Conservation (phyloP, 2,113 vertebrate species). For the Puma concolor region DNA sequence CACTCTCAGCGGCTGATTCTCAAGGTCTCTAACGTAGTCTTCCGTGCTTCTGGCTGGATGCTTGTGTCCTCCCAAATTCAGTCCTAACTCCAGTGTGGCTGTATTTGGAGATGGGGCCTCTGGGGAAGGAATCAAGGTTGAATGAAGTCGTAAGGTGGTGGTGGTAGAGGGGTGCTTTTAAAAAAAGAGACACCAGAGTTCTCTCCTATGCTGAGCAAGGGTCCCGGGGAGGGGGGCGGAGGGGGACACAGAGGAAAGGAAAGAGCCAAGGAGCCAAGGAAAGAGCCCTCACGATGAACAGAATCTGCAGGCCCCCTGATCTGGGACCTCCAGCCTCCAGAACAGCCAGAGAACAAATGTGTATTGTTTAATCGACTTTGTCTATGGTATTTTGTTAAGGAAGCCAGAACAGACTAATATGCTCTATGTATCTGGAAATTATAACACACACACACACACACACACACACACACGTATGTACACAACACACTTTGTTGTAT, state of each 20-base stretch:
- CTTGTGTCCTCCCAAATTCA: background rate
- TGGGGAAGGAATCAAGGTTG: too few relatives aligned
- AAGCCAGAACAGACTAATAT: rapidly evolving
- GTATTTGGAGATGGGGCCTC: background rate
- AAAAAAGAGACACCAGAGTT: too few relatives aligned
- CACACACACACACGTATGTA: too few relatives aligned
- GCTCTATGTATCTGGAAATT: background rate
- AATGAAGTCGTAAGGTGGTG: background rate
- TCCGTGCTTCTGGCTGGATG: rapidly evolving
- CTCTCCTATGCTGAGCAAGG: too few relatives aligned
- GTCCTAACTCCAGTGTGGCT: rapidly evolving
- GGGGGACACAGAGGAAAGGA: background rate
- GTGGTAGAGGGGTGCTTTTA: background rate
- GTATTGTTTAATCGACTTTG: rapidly evolving
- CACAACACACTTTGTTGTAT: rapidly evolving
- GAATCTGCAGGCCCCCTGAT: rapidly evolving
- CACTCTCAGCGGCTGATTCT: background rate
- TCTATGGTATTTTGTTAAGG: rapidly evolving
- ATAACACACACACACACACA: rapidly evolving
- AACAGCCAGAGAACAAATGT: background rate
- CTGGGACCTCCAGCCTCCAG: background rate
- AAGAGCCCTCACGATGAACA: background rate
- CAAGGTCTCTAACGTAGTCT: background rate
- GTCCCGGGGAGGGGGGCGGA: rapidly evolving
- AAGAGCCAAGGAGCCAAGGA: background rate